phyloP scores from a whole-genome alignment of 2,113 vertebrate species.

The Larimichthys polyactis region DNA sequence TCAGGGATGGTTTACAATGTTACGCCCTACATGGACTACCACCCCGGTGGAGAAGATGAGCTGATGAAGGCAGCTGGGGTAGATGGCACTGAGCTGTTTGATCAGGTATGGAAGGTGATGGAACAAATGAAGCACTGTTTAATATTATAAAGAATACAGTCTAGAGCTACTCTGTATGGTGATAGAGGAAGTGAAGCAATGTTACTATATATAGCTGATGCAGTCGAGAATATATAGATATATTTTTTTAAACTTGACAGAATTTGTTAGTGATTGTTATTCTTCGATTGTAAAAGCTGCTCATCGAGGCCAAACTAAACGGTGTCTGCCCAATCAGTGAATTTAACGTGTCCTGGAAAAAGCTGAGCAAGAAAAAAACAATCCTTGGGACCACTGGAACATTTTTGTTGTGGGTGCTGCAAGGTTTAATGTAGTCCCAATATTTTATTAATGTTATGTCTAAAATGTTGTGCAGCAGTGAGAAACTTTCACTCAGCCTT shows the following conservation, averaged over 20 bases:
- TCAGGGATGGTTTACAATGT: slow-evolving; percentile 96
- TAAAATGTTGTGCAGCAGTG: no score
- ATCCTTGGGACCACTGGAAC: neutral
- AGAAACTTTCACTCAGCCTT: no score
- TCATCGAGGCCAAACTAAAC: neutral
- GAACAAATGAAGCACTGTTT: no score
- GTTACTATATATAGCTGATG: neutral
- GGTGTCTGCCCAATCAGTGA: neutral
- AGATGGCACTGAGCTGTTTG: slow-evolving; percentile 96
- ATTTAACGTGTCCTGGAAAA: neutral
- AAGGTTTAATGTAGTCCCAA: neutral
- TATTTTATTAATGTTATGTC: no score
- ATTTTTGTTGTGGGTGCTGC: neutral
- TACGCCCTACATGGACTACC: slow-evolving; percentile 96
- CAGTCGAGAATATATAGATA: neutral
- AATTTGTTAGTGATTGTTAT: neutral
- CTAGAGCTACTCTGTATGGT: no score
- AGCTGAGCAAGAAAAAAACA: neutral
- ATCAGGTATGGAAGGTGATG: slow-evolving; percentile 87
- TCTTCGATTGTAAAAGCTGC: neutral
- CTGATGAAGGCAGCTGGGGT: slow-evolving; percentile 94
- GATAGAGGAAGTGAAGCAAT: neutral
- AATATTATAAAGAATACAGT: no score
- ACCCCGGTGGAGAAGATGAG: slow-evolving; percentile 96
- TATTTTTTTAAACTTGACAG: neutral